Conservation (phyloP, 2,888 invertebrate genomes). For the Asteroscopus sphinx region DNA sequence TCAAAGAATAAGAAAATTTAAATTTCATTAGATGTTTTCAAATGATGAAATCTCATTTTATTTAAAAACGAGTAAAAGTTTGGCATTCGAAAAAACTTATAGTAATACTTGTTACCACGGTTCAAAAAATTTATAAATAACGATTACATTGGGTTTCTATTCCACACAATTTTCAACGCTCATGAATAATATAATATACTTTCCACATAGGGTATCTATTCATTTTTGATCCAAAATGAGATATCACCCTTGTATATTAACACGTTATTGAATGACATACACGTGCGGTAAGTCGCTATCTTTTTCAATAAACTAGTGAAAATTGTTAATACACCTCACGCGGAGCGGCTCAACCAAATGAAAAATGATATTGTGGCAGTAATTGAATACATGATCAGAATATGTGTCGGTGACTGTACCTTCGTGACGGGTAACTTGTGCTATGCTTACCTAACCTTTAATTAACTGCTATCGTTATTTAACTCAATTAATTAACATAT, state of each 20-base stretch:
- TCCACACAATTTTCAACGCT: too few relatives aligned
- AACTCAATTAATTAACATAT: constrained; percentile 28
- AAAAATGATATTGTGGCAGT: constrained; percentile 63
- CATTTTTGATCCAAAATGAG: constrained; percentile 9
- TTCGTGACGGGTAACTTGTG: constrained; percentile 15
- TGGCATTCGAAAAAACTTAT: too few relatives aligned
- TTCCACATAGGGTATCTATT: background rate
- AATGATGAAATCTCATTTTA: too few relatives aligned
- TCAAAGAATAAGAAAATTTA: background rate
- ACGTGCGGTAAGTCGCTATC: constrained; percentile 30
- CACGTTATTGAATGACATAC: constrained; percentile 19
- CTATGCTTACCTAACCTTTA: constrained; percentile 33
- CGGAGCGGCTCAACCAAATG: constrained; percentile 52
- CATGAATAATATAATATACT: background rate
- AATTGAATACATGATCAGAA: constrained; percentile 71
- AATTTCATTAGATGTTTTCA: background rate
- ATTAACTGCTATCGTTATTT: constrained; percentile 22
- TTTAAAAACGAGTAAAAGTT: too few relatives aligned
- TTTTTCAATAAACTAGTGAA: constrained; percentile 51
- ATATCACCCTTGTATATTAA: constrained; percentile 9
- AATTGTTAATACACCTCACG: constrained; percentile 57
- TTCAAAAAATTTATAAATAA: too few relatives aligned
- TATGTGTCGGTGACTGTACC: constrained; percentile 26
- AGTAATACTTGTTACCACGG: too few relatives aligned
- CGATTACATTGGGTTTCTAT: too few relatives aligned